Base-by-base conservation (phyloP, 2,113 vertebrate genomes). In the Ochotona princeps region DNA sequence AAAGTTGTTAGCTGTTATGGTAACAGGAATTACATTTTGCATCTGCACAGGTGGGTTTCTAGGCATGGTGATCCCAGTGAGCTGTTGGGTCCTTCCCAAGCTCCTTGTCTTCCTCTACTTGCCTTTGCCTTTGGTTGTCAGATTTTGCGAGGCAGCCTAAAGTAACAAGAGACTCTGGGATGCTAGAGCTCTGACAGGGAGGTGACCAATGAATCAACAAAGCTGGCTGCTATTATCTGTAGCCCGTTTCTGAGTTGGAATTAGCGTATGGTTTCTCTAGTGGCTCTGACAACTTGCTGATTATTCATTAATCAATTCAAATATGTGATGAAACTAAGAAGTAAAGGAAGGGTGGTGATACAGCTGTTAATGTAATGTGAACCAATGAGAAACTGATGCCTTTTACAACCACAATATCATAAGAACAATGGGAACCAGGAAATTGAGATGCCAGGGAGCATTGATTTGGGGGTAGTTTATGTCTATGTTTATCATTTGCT, bases 321-420 rank as follows among this genome's bases (percentile, higher is more conserved):
- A 13, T 26, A 25, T 72, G 35, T 81, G 74, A 86, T 72, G 89
- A 82, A 82, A 85, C 65, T 89, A 28, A 91, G 81, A 54, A 65
- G 78, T 26, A 67, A 70, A 38, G 49, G 69, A 73, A 65, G 32
- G 9, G 12, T 67, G 14, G n/a, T 83, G 38, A 6, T 74, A 44
- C n/a, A 76, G 26, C 63, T 88, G 7, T 38, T 35, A 81, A 66
- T 93, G 70, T 85, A 63, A 93, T 60, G 9, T 60, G 74, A 96
- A 85, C 30, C 35, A 32, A 81, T 17, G 25, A 23, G 25, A 70
- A 51, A 81, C 76, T 87, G 28, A n/a, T 69, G 1, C 13, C 66
- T 95, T 92, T 89, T 35, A 44, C 57, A 65, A 9, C 28, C 49
- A 72, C 25, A 7, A 13, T 67, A 9, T 93, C n/a, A 14, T 66